phyloP scores from a whole-genome alignment of 2,113 vertebrate species.

The Gallinago media region DNA sequence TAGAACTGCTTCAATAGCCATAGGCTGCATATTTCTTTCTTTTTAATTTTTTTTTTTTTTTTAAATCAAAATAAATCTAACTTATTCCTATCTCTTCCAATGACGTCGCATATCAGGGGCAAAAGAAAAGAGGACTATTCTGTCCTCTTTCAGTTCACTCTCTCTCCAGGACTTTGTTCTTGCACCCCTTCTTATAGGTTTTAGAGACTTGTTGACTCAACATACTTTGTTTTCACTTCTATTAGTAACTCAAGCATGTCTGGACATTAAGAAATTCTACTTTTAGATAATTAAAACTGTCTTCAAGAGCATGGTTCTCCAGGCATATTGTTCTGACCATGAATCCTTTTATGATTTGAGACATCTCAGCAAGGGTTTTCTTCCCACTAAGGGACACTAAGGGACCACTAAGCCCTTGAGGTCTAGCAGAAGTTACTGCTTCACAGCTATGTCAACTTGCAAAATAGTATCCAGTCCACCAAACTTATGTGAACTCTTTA shows the following conservation, averaged over 20 bases:
- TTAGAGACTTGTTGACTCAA: neutral
- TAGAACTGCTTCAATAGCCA: neutral
- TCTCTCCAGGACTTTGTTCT: neutral
- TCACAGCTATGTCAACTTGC: neutral
- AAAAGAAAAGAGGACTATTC: neutral
- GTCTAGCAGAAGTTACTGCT: neutral
- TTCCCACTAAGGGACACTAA: neutral
- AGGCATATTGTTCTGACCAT: neutral
- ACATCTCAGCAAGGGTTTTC: rapidly evolving
- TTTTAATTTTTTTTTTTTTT: too few species aligned
- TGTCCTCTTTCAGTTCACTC: neutral
- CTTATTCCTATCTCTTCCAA: neutral
- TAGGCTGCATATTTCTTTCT: neutral
- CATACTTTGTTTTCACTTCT: neutral
- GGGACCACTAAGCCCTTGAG: neutral
- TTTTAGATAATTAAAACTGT: neutral
- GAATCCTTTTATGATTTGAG: neutral
- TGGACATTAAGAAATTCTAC: neutral
- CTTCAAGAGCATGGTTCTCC: rapidly evolving
- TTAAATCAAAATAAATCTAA: neutral
- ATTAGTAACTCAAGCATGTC: neutral
- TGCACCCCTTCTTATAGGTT: neutral
- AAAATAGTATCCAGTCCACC: neutral
- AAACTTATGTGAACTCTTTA: neutral
- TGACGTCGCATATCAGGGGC: neutral